Evolutionary conservation across 2,113 vertebrate species (phyloP).

Genomic region (Pardalotus punctatus): DNA sequence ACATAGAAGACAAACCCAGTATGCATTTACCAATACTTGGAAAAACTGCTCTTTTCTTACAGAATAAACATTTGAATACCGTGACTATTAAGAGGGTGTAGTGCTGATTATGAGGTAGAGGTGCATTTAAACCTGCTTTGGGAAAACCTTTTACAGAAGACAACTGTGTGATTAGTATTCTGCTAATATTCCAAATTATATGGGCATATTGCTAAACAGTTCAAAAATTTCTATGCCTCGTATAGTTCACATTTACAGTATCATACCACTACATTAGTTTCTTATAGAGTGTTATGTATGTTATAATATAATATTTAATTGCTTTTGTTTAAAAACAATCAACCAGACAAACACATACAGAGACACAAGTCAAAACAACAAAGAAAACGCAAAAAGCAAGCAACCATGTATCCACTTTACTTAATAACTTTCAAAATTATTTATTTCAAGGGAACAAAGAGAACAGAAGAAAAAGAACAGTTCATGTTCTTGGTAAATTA

Average conservation of each 20-base stretch:
- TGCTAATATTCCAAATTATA: neutral
- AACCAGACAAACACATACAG: neutral
- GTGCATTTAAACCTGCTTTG: neutral
- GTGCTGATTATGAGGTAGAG: neutral
- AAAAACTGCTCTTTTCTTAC: neutral
- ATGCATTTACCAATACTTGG: neutral
- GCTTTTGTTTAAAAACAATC: neutral
- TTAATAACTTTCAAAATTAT: neutral
- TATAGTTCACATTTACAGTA: neutral
- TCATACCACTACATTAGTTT: neutral
- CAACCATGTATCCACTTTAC: neutral
- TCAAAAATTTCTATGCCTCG: neutral
- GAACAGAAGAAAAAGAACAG: neutral
- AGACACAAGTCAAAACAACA: neutral
- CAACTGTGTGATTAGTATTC: neutral
- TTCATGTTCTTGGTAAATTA: neutral
- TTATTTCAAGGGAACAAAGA: neutral
- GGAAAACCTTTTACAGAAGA: neutral
- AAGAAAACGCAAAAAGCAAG: neutral
- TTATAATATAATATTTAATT: neutral
- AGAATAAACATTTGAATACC: neutral
- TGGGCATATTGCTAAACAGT: neutral
- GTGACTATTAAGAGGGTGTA: neutral
- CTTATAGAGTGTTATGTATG: neutral
- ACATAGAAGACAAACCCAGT: neutral